phyloP scores from a whole-genome alignment of 2,797 vertebrate species.

The Labeo calbasu region DNA sequence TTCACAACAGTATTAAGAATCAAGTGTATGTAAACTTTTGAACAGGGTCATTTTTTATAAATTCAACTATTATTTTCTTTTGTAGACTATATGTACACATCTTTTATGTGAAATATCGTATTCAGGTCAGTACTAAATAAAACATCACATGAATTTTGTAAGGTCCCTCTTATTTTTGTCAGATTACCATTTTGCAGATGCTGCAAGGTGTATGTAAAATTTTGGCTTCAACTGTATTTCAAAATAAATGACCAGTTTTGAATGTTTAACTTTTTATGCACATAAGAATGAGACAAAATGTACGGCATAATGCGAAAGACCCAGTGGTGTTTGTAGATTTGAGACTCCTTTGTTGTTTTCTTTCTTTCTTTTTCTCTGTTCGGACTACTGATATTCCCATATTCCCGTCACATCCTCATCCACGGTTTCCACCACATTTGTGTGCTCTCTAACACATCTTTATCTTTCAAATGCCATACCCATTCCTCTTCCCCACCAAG shows the following conservation, averaged over 20 bases:
- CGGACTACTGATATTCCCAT: conserved; percentile 4
- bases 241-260: background rate
- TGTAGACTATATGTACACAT: too few species aligned
- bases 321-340: conserved; percentile 55
- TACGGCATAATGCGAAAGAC: conserved; percentile 34
- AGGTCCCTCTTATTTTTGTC: too few species aligned
- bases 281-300: background rate
- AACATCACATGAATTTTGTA: too few species aligned
- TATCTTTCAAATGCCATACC: conserved; percentile 12
- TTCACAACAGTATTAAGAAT: too few species aligned
- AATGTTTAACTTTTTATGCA: background rate
- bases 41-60: too few species aligned
- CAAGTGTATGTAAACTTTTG: too few species aligned
- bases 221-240: too few species aligned
- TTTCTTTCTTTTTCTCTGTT: conserved; percentile 15
- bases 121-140: too few species aligned
- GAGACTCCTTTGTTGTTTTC: conserved; percentile 53
- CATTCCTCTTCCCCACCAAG: conserved; percentile 5
- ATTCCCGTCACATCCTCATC: conserved; percentile 23
- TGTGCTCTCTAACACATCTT: conserved; percentile 1
- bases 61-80: too few species aligned
- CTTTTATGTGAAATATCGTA: too few species aligned
- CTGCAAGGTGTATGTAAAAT: too few species aligned
- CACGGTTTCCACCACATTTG: background rate
- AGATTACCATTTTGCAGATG: too few species aligned